Evolutionary conservation across 2,113 vertebrate genomes (phyloP).

Genomic region (Microtus ochrogaster): DNA sequence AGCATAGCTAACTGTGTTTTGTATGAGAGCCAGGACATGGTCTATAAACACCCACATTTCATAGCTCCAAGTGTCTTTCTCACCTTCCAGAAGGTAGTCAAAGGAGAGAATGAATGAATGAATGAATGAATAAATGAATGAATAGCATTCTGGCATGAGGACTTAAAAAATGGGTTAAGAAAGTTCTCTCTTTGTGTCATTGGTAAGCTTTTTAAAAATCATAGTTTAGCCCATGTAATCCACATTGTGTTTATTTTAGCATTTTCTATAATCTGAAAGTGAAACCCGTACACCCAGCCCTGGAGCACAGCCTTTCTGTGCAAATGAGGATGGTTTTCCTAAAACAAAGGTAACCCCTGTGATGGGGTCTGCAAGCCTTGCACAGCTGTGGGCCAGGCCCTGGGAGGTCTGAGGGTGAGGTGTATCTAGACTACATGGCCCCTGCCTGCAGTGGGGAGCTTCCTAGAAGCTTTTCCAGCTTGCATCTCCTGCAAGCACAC

Average conservation of each 20-base stretch:
- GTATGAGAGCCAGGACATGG: slow-evolving; percentile 5
- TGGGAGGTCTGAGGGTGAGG: not conserved
- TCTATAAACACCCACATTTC: not conserved
- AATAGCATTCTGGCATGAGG: not conserved
- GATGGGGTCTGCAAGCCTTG: not conserved
- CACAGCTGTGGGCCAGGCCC: not conserved
- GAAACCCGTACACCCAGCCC: not conserved
- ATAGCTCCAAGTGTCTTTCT: not conserved
- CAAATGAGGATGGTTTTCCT: slow-evolving; percentile 31
- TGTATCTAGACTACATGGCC: not conserved
- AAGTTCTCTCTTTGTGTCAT: not conserved
- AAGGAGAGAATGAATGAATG: not conserved
- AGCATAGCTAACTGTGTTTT: not conserved
- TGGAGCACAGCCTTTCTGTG: not conserved
- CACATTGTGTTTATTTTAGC: slow-evolving; percentile 4
- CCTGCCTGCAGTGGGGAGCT: not conserved
- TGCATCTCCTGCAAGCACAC: slow-evolving; percentile 42
- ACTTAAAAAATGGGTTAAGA: not conserved
- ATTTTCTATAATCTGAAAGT: slow-evolving; percentile 45
- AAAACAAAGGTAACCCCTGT: not conserved
- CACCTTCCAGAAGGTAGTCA: not conserved
- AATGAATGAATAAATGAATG: not conserved
- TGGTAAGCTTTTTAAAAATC: slow-evolving; percentile 29
- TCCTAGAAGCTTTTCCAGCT: not conserved
- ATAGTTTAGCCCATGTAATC: not conserved